Evolutionary conservation across 2,113 vertebrate genomes (phyloP), one percentile per base, ranked within the genome.

Genomic region (Engraulis encrasicolus): DNA sequence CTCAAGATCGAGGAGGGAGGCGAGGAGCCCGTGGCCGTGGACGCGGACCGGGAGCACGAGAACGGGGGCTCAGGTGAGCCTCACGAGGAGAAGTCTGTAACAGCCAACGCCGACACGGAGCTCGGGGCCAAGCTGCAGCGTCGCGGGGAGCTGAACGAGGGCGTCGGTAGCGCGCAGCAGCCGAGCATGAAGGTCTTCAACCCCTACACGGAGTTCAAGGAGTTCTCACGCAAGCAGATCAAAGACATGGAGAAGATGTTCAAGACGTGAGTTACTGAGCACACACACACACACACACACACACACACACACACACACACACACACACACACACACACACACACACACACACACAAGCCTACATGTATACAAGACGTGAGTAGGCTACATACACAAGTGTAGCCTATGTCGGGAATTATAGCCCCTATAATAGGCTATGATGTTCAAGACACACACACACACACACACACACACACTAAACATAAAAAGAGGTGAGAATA

Each of bases 221-320:
- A 99, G 94, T 99, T 99, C 94, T 97, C 96, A 91, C 93, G 97
- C 83, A 93, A 95, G 79, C 97, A 99, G 93, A 98, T 99, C 93
- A 98, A 97, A 90, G 97, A 98, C 93, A 98, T 99, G 97, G 97
- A 98, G 90, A 93, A 89, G 87, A 96, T 98, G 93, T 99, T 99
- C 94, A 96, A 96, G 86, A 93, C 93, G 97, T 98, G 93, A 97
- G 97, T 97, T 83, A 6, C 36, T n/a, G n/a, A n/a, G n/a, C n/a
- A n/a, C n/a, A n/a, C n/a, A n/a, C n/a, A n/a, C n/a, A n/a, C n/a
- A n/a, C n/a, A n/a, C n/a, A n/a, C n/a, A n/a, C n/a, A n/a, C n/a
- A n/a, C n/a, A n/a, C n/a, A n/a, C n/a, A n/a, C n/a, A n/a, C n/a
- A n/a, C n/a, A n/a, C n/a, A n/a, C n/a, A n/a, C n/a, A n/a, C n/a